Evolutionary conservation across 1,140 invertebrate genomes (phyloP).

Genomic region (Manduca sexta): DNA sequence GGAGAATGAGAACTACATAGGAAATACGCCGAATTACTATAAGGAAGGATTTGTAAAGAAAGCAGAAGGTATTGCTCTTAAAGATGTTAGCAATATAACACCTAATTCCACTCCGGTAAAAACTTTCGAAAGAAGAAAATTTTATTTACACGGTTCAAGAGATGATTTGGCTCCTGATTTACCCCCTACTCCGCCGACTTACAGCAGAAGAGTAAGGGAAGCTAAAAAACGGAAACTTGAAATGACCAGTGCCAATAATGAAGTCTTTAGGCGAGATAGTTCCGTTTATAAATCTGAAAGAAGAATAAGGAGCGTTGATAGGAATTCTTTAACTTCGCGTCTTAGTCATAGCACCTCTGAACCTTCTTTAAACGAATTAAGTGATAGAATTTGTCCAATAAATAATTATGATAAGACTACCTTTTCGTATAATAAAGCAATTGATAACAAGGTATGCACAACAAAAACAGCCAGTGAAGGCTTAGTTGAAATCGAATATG

Average conservation of each 20-base stretch:
- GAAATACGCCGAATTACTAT: slow-evolving; percentile 62
- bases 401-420: slow-evolving; percentile 14
- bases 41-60: slow-evolving; percentile 63
- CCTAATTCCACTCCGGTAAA: slow-evolving; percentile 51
- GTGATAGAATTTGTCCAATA: slow-evolving; percentile 38
- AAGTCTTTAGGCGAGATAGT: slow-evolving; percentile 49
- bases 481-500: slow-evolving; percentile 63
- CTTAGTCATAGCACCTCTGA: slow-evolving; percentile 55
- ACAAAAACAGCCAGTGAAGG: slow-evolving; percentile 48
- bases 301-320: slow-evolving; percentile 41
- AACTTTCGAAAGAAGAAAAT: slow-evolving; percentile 43
- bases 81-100: slow-evolving; percentile 66
- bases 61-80: slow-evolving; percentile 46
- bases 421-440: slow-evolving; percentile 24
- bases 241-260: slow-evolving; percentile 47
- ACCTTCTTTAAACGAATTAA: slow-evolving; percentile 51
- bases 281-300: slow-evolving; percentile 58
- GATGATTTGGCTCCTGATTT: slow-evolving; percentile 50
- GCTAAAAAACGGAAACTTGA: slow-evolving; percentile 65
- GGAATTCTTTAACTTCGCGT: slow-evolving; percentile 33
- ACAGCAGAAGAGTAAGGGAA: slow-evolving; percentile 62
- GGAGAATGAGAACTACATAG: slow-evolving; percentile 61
- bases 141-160: slow-evolving; percentile 39
- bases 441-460: slow-evolving; percentile 38
- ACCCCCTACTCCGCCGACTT: slow-evolving; percentile 58